Evolutionary conservation across 2,113 vertebrate species (phyloP).

Genomic region (Jacana jacana): DNA sequence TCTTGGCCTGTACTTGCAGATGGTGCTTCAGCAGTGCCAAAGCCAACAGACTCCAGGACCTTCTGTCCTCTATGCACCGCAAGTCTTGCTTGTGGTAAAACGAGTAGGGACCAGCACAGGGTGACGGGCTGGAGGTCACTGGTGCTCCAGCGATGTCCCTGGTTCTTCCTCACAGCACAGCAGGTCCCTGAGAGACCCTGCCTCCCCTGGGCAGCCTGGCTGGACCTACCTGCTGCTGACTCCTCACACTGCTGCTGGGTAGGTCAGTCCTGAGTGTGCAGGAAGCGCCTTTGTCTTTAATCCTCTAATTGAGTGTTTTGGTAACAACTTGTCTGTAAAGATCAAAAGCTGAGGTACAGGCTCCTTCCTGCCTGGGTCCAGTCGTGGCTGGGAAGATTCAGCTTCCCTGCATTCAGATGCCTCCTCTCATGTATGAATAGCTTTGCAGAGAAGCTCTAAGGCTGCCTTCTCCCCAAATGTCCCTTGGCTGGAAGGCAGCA

Average conservation of each 20-base stretch:
- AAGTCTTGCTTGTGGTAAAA: not conserved
- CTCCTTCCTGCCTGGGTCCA: conserved; percentile 8
- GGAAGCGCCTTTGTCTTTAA: not conserved
- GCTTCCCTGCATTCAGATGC: not conserved
- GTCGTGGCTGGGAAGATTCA: not conserved
- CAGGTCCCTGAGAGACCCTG: not conserved
- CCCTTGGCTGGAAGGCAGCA: fast-evolving
- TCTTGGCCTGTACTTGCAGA: not conserved
- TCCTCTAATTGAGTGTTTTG: conserved; percentile 2
- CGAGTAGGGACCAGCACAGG: not conserved
- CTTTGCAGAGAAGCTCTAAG: not conserved
- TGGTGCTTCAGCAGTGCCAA: not conserved
- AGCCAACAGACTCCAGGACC: not conserved
- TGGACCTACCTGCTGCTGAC: not conserved
- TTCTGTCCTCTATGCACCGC: fast-evolving
- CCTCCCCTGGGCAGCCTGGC: not conserved
- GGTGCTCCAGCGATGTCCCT: not conserved
- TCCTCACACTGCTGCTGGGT: not conserved
- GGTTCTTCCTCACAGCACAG: not conserved
- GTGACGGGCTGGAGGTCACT: not conserved
- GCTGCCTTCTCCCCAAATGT: not conserved
- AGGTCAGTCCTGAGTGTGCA: not conserved
- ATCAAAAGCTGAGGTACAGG: not conserved
- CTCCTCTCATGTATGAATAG: not conserved
- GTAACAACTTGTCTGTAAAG: not conserved